Evolutionary conservation across 2,113 vertebrate genomes (phyloP).

Genomic region (Athene cunicularia): DNA sequence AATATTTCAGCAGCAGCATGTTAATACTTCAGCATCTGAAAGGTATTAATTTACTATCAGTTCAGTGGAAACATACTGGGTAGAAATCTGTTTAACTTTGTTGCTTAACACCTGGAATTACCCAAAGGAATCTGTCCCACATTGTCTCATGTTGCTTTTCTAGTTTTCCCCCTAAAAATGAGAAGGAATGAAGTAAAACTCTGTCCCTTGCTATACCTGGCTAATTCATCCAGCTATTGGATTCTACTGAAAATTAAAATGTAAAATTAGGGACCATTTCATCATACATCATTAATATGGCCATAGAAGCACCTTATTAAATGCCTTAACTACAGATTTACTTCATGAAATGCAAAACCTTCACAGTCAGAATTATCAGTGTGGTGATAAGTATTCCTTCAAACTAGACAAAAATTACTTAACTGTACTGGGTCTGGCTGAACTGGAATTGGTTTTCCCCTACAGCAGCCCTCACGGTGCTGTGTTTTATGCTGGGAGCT

Average conservation of each 20-base stretch:
- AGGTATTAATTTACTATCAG: conserved; percentile 65
- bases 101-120: neutral
- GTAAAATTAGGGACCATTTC: neutral
- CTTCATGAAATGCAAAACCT: neutral
- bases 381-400: neutral
- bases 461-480: no score
- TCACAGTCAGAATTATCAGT: neutral
- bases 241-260: neutral
- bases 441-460: no score
- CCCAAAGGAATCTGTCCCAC: neutral
- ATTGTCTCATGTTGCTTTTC: neutral
- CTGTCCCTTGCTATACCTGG: neutral
- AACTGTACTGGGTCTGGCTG: no score
- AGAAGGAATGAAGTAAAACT: neutral
- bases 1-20: conserved; percentile 71
- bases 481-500: no score
- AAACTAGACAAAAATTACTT: neutral
- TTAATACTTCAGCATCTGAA: conserved; percentile 70
- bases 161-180: neutral
- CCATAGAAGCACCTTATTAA: neutral
- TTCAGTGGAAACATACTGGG: conserved; percentile 16
- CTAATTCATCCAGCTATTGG: neutral
- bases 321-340: neutral
- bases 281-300: neutral
- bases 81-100: conserved; percentile 5